Base-by-base conservation (phyloP, 1,140 invertebrate species). In the Agrypnia vestita region DNA sequence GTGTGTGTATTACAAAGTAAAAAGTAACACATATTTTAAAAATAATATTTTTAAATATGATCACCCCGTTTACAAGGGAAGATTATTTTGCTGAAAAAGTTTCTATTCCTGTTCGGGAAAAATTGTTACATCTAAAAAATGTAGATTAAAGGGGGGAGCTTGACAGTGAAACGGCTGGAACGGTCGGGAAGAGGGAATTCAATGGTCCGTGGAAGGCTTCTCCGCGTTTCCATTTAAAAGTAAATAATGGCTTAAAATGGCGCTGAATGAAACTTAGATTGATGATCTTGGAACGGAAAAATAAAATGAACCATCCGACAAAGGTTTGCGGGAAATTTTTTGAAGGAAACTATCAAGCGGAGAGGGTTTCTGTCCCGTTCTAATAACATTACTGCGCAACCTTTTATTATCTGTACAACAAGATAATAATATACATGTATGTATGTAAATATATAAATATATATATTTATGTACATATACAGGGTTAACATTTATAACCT, bases 201-300 rank as follows among this genome's bases (percentile, higher is more conserved):
- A 69, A 69, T 69, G 64, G 64, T 69, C 64, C 64, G 64, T 69
- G 46, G n/a, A 46, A 46, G n/a, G 64, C 64, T 69, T 17, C 64
- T 69, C 43, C 64, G 64, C 35, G 13, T 69, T 69, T 69, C 64
- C 64, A 69, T 69, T 69, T 69, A 69, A 69, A 69, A 69, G 43
- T 69, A 69, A 69, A 69, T 69, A 69, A 69, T 69, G 64, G 64
- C 44, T 69, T 69, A 69, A 69, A 69, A 69, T 69, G 64, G 64
- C 64, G 43, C 64, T 69, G 64, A 69, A 69, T 69, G 64, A 46
- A 69, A 69, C 64, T 69, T 69, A 69, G 64, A 69, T 69, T 69
- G 64, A 69, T 69, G 64, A 69, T 69, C 64, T 47, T 1, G 43
- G 12, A 13, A 13, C 13, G n/a, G 19, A 69, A 69, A 46, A 69